phyloP scores from a whole-genome alignment of 2,888 invertebrate genomes.

The Lampropteryx suffumata region DNA sequence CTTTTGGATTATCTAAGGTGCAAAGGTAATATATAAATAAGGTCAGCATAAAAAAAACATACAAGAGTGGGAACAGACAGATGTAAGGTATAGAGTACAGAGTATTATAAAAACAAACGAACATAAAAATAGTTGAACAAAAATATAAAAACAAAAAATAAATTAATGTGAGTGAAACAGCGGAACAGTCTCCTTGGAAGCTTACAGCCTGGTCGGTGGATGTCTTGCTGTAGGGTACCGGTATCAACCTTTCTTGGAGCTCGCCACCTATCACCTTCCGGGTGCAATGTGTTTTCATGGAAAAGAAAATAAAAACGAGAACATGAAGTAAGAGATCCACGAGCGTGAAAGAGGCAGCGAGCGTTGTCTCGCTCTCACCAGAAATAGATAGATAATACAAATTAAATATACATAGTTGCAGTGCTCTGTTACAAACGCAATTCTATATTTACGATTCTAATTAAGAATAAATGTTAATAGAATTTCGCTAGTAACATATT shows the following conservation, averaged over 20 bases:
- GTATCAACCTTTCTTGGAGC: conserved; percentile 99
- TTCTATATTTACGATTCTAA: conserved; percentile 27
- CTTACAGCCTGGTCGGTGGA: conserved; percentile 99
- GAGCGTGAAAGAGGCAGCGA: conserved; percentile 37
- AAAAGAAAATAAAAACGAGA: conserved; percentile 85
- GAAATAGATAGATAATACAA: conserved; percentile 34
- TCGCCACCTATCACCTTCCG: conserved; percentile 99
- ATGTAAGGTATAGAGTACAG: conserved; percentile 74
- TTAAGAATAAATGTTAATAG: conserved; percentile 29
- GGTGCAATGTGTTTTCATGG: conserved; percentile 92
- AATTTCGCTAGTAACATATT: conserved; percentile 60
- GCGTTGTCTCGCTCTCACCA: conserved; percentile 32
- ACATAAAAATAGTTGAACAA: conserved; percentile 45
- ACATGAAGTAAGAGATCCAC: conserved; percentile 76
- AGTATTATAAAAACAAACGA: conserved; percentile 58
- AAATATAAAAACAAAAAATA: conserved; percentile 62
- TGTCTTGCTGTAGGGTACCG: conserved; percentile 99
- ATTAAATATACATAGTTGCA: conserved; percentile 38
- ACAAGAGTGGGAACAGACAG: conserved; percentile 58
- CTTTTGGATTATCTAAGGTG: conserved; percentile 9
- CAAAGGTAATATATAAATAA: conserved; percentile 46
- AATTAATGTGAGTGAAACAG: conserved; percentile 69
- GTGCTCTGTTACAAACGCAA: conserved; percentile 46
- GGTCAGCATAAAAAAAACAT: conserved; percentile 60
- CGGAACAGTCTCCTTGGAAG: conserved; percentile 59